These are phyloP conservation scores for Drosophila tripunctata DNA, from an alignment of 2,888 invertebrate genomes.

Conservation along the genomic window DNA sequence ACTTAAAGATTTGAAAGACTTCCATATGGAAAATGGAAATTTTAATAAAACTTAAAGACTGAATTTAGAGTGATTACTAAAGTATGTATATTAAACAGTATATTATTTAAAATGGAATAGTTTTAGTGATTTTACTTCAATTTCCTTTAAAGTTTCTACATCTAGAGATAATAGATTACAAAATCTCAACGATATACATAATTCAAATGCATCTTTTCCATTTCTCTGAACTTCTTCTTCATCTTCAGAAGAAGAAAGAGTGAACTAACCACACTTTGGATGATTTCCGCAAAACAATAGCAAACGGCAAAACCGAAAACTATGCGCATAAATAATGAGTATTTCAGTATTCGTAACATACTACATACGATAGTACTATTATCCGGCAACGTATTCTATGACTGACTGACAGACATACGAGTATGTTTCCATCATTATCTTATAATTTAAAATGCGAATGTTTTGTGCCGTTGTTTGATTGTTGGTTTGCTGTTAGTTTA, in stretches of 20 bases:
- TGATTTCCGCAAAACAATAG: constrained; percentile 5
- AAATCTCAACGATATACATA: no score
- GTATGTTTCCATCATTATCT: constrained; percentile 24
- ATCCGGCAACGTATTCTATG: constrained; percentile 9
- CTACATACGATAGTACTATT: neutral
- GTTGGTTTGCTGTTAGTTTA: constrained; percentile 11
- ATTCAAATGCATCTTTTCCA: no score
- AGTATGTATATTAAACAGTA: no score
- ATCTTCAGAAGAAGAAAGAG: neutral
- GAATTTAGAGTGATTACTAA: no score
- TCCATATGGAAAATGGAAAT: no score
- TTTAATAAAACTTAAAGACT: no score
- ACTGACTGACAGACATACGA: constrained; percentile 4
- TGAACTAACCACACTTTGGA: neutral
- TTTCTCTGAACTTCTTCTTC: no score
- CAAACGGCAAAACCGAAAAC: constrained; percentile 2
- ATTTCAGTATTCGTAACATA: constrained; percentile 7
- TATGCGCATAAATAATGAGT: constrained; percentile 20
- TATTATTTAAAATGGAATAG: no score
- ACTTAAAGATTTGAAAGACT: neutral
- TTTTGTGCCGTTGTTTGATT: constrained; percentile 23
- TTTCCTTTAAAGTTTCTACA: no score
- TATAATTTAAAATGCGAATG: constrained; percentile 22
- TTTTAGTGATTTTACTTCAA: no score
- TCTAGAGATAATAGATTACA: no score